Evolutionary conservation across 2,113 vertebrate genomes (phyloP).

Genomic region (Ancistrus triradiatus): DNA sequence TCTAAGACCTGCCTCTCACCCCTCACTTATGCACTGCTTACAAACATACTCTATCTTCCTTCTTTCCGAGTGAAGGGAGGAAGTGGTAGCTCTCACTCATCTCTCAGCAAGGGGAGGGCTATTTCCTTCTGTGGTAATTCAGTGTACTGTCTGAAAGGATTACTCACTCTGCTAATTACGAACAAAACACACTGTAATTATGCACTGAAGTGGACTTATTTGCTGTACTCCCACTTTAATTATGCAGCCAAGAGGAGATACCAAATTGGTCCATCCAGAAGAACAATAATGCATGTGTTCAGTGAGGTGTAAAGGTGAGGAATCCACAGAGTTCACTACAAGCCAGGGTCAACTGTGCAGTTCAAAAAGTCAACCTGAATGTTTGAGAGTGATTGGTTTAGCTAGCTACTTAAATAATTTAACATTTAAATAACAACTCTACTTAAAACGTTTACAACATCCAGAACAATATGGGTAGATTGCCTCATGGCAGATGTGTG

Average conservation of each 20-base stretch:
- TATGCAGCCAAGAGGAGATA: conserved; percentile 28
- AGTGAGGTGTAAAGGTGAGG: conserved; percentile 37
- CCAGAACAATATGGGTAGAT: no score
- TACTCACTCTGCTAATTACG: conserved; percentile 44
- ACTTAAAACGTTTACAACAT: no score
- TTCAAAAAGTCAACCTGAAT: no score
- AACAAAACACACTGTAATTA: conserved; percentile 49
- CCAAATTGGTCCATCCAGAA: conserved; percentile 8
- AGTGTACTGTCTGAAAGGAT: conserved; percentile 41
- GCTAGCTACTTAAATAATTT: no score
- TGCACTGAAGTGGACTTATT: conserved; percentile 36
- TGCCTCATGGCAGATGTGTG: no score
- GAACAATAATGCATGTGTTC: conserved; percentile 19
- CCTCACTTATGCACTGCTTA: conserved; percentile 17
- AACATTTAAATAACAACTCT: no score
- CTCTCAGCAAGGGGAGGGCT: conserved; percentile 10
- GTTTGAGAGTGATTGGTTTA: no score
- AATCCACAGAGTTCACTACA: conserved; percentile 26
- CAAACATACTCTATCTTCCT: conserved; percentile 32
- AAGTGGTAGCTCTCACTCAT: conserved; percentile 11
- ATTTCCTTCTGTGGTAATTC: conserved; percentile 28
- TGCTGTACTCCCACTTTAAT: conserved; percentile 19
- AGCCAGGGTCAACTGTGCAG: conserved; percentile 6
- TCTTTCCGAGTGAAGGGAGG: conserved; percentile 13
- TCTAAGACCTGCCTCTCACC: conserved; percentile 17